Percentiles rank a stretch among this genome's conserved stretches.
phyloP scores from a whole-genome alignment of 2,797 vertebrate genomes.

The Tokudaia muenninki region DNA sequence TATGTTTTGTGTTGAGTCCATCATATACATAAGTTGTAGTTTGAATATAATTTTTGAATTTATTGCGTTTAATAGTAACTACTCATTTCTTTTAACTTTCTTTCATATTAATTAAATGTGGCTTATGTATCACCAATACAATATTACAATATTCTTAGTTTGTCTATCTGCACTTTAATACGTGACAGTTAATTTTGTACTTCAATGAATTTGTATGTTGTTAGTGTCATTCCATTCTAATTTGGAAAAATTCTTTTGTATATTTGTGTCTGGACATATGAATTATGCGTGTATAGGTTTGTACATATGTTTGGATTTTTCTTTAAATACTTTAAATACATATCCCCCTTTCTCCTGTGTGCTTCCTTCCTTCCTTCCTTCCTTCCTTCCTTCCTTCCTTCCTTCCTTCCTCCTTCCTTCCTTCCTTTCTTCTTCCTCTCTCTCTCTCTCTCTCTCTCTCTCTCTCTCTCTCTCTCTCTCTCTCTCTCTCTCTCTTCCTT shows the following conservation, averaged over 20 bases:
- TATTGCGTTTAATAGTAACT: background rate
- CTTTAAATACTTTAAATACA: background rate
- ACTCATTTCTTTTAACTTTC: background rate
- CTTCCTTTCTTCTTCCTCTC: no score
- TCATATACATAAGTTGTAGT: background rate
- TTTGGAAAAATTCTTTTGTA: background rate
- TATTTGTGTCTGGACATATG: background rate
- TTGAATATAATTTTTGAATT: background rate
- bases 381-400: no score
- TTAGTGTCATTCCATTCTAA: background rate
- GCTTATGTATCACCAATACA: background rate
- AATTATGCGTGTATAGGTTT: background rate
- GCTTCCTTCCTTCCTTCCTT: no score
- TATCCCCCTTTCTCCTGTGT: background rate
- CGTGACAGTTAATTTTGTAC: background rate
- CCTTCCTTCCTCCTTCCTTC: no score
- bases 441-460: no score
- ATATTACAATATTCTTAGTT: background rate
- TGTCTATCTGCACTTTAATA: background rate
- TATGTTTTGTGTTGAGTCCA: background rate
- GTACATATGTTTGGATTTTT: background rate
- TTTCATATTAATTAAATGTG: background rate
- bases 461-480: no score
- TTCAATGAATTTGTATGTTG: background rate
- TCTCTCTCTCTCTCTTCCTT: accelerated